Evolutionary conservation across 2,888 invertebrate species (phyloP), one percentile per base, ranked within the genome.

Genomic region (Agrotis clavis): DNA sequence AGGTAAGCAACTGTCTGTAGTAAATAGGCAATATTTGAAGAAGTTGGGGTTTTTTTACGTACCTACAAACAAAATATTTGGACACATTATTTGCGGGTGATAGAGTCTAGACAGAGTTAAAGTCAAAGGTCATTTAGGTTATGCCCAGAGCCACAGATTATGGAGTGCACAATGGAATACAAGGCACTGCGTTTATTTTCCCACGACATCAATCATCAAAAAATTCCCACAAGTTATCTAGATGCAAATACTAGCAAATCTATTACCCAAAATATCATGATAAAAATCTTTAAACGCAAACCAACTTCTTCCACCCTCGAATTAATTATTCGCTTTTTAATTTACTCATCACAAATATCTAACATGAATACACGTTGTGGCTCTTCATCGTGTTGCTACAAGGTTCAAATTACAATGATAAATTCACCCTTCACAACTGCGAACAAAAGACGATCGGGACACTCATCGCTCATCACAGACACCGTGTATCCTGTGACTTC

Each of bases 221-320:
- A 71, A 60, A 7, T 9, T 74, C 80, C 41, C 41, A 13, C 30
- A 50, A 60, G 14, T 19, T 60, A 64, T 64, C 64, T 50, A 35
- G 45, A 74, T 74, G 72, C 18, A 51, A 71, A 74, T 74, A 54
- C 50, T 18, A 30, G 41, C 41, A 4, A 41, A 41, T 19, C 18
- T 64, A 48, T 16, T n/a, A 18, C 35, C 74, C 19, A 71, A 67
- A 81, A 79, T 74, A 54, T 56, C 48, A 48, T n/a, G 83, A 84
- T 85, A 76, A 51, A 79, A 74, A 86, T 82, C 85, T 63, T 11
- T 30, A 70, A 77, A 71, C 18, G 13, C 50, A 64, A 60, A 41
- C 59, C 56, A 59, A 56, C 56, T 59, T 45, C 62, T 50, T 61
- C 25, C 62, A 79, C 68, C 54, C 67, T 70, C 13, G 30, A 67